Conservation (phyloP, 2,113 vertebrate species). For the Tetrax tetrax region DNA sequence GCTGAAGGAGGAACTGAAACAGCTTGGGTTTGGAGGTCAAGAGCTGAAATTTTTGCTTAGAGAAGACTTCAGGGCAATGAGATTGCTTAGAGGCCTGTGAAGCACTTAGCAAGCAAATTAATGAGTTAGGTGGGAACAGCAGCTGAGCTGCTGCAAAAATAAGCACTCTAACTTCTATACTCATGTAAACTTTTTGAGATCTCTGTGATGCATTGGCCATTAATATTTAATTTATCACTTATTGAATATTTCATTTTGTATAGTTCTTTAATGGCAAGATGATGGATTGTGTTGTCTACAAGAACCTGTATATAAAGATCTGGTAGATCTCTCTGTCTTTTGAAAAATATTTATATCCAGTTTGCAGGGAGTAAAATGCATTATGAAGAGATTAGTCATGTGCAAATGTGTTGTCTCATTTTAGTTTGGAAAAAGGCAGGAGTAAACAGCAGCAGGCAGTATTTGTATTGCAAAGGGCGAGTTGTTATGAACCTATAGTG, state of each 20-base stretch:
- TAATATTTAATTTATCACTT: constrained; percentile 60
- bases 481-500: background rate
- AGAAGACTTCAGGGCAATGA: background rate
- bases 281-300: constrained; percentile 17
- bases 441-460: constrained; percentile 15
- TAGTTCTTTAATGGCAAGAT: constrained; percentile 22
- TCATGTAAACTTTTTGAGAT: background rate
- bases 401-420: constrained; percentile 10
- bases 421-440: background rate
- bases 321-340: constrained; percentile 4
- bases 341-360: background rate
- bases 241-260: constrained; percentile 52
- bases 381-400: constrained; percentile 21
- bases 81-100: background rate
- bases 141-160: background rate
- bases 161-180: background rate
- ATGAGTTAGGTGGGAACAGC: background rate
- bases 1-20: background rate
- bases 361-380: constrained; percentile 15
- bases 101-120: background rate
- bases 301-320: constrained; percentile 21
- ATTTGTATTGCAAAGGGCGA: background rate
- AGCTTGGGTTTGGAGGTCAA: background rate
- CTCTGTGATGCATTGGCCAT: constrained; percentile 25
- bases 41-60: background rate